Evolutionary conservation across 2,797 vertebrate genomes (phyloP), one percentile per base, ranked within the genome.

Genomic region (Enoplosus armatus): DNA sequence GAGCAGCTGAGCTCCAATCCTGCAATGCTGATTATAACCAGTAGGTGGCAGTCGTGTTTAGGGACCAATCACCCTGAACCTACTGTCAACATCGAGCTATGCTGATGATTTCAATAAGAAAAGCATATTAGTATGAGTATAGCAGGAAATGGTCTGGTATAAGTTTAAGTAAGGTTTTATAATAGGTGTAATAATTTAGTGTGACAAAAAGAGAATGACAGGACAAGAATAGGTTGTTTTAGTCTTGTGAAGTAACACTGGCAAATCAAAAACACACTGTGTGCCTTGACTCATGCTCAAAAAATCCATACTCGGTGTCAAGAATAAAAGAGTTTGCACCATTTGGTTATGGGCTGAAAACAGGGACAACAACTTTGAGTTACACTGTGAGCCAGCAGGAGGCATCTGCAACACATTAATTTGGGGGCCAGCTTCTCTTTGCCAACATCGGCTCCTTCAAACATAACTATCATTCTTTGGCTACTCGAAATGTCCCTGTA

Each of bases 401-500:
- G 82, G 85, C 87, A 89, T 90, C 87, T 90, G 91, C 60, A 88
- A 88, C 83, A 33, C 80, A 92, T 90, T 92, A 82, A 56, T 66
- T 41, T 27, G 10, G 35, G 41, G 76, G 68, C 60, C 64, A 62
- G 47, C 53, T 70, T 66, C 47, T 70, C 50, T 60, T 47, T 78
- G 70, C 74, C 78, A 85, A 53, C 56, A 75, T 3, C 37, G 35
- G 41, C 77, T 66, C 29, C 68, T 60, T 56, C 8, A 70, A 58
- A 65, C 37, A 82, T 18, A 43, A 66, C 27, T 27, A 6, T 18
- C 29, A 68, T 67, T 72, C 20, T 45, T 50, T 51, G 24, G 15
- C 43, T 45, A 24, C 41, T 67, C 15, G 2, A 55, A 70, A 58
- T 41, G 10, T 53, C 29, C 48, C n/a, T 70, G 9, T 29, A 63